Evolutionary conservation across 2,797 vertebrate species (phyloP), one percentile per base, ranked within the genome.

Genomic region (Tenualosa ilisha): DNA sequence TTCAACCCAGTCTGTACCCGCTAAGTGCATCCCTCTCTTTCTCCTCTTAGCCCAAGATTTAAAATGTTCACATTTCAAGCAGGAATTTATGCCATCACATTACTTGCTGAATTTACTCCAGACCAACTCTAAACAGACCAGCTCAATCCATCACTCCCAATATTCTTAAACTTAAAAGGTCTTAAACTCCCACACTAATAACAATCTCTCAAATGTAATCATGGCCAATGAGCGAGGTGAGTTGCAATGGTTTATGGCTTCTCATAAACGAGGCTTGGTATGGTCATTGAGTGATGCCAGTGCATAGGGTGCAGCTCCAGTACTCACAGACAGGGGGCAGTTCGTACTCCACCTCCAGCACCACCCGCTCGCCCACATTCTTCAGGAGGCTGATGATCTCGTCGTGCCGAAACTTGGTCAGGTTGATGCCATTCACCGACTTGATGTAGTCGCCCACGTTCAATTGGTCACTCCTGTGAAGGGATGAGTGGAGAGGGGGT

Each of bases 301-400:
- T 2, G 9, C 24, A 51, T 2, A 17, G 53, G 37, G 37, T 37
- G 83, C 46, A 61, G 49, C 37, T 26, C 12, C n/a, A 15, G 26
- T 88, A 97, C 97, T 97, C 92, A 99, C 98, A 96, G 90, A 97
- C 94, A 0, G 97, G 97, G 0, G 98, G 98, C 49, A 99, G 95
- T 86, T 99, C 98, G 79, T 97, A 99, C 81, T 99, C 98, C 3
- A 99, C 97, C 94, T 99, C 98, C 79, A 99, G 93, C 7, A 99
- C 96, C 81, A 98, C 98, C 7, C 98, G 94, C 90, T 99, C 98
- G 0, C 98, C 98, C 1, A 99, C 98, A 0, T 99, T 99, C 94
- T 99, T 99, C 91, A 99, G 95, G 84, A 99, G 93, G 84, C 98
- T 99, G 94, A 99, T 99, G 94, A 99, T 99, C 91, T 99, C 98